Base-by-base conservation (phyloP, 2,888 invertebrate genomes). In the Gryllus longicercus region DNA sequence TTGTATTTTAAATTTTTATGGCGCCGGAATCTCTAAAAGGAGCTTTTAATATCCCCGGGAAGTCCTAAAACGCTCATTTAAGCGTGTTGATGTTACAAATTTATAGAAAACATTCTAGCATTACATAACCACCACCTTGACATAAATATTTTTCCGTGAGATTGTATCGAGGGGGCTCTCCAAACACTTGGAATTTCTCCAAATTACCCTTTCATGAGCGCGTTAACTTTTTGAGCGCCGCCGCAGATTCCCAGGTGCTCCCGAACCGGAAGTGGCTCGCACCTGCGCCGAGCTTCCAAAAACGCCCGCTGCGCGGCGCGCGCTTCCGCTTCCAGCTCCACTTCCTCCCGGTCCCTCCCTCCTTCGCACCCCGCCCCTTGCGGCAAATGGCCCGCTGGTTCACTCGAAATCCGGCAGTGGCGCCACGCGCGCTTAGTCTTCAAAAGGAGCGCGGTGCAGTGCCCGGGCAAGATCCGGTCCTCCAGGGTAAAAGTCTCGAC, bases 221-320 rank as follows among this genome's bases (percentile, higher is more conserved):
- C 14, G n/a, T 63, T 12, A 63, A 63, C 16, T 63, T 63, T 63
- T 63, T 63, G 63, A 14, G 16, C 63, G 63, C 1, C 63, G n/a
- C 63, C 63, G 14, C 16, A 63, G 63, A 63, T 63, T 63, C 63
- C 63, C 63, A 63, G 63, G 63, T 63, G 63, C 63, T 63, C 63
- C 63, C 16, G 63, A 14, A n/a, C 63, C 63, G 63, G 63, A 63
- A 63, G 63, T 63, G 16, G 16, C 16, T 63, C 63, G n/a, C 63
- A 63, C 63, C 63, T 63, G 63, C 63, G 63, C 14, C 14, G 63
- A 63, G 63, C 63, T 63, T 63, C 63, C 14, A 63, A 10, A 63
- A n/a, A 18, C 63, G 14, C 16, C 63, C 63, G 63, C 63, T 63
- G 63, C 63, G n/a, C 63, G 63, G 63, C 63, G 63, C 63, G 63